These are phyloP conservation scores for Varanus salvator DNA, from an alignment of 2,113 vertebrate species.

Conservation along the genomic window DNA sequence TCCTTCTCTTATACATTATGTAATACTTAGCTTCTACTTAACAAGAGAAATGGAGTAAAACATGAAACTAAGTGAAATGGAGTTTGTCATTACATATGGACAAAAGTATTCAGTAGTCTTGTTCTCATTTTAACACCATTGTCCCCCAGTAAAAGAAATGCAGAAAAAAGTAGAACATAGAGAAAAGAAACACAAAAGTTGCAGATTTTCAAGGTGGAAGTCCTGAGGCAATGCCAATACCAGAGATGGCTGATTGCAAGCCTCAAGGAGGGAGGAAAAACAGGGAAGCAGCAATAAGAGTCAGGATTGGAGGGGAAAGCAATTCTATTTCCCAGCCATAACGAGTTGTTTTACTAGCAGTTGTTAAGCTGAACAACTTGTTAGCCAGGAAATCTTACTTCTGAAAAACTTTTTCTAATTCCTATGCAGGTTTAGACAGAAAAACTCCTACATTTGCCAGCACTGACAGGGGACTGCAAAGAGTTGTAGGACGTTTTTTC, in stretches of 20 bases:
- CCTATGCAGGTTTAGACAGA: too few species aligned
- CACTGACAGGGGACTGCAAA: too few species aligned
- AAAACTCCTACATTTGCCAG: too few species aligned
- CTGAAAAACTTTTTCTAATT: background rate
- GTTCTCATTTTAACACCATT: background rate
- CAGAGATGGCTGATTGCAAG: background rate
- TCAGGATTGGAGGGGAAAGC: background rate
- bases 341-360: background rate
- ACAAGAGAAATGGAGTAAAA: background rate
- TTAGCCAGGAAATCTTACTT: constrained; percentile 2
- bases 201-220: background rate
- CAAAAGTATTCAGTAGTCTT: background rate
- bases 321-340: background rate
- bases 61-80: constrained; percentile 7
- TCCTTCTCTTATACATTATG: background rate
- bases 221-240: background rate
- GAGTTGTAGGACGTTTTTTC: too few species aligned
- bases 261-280: background rate
- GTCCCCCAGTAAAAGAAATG: background rate
- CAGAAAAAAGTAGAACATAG: background rate
- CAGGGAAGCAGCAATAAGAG: background rate
- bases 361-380: background rate
- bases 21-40: background rate
- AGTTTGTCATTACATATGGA: background rate
- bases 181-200: background rate